These are phyloP conservation scores for Pteronotus mesoamericanus DNA, from an alignment of 2,797 vertebrate species.

Conservation along the genomic window DNA sequence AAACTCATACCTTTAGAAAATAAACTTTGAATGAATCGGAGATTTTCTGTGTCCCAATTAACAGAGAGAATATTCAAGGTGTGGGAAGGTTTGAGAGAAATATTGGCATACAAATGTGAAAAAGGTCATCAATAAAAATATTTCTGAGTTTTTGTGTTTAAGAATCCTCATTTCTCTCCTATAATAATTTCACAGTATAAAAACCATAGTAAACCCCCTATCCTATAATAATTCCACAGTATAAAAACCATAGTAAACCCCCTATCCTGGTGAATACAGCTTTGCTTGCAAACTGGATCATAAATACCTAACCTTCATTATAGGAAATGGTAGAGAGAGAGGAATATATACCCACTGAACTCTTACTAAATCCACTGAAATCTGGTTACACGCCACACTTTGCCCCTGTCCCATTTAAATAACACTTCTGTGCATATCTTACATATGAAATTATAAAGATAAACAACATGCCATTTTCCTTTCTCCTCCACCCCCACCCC, in stretches of 20 bases:
- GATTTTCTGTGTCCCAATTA: neutral
- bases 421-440: neutral
- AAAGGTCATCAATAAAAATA: neutral
- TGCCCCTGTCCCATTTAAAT: neutral
- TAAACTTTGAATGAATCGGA: conserved; percentile 12
- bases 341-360: no score
- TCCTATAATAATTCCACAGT: neutral
- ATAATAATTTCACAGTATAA: neutral
- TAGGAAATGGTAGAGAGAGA: neutral
- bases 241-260: neutral
- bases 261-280: neutral
- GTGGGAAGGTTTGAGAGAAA: neutral
- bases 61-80: neutral
- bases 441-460: neutral
- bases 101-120: neutral
- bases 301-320: neutral
- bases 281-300: neutral
- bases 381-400: neutral
- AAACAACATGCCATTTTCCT: neutral
- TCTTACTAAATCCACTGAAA: neutral
- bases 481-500: neutral
- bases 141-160: neutral
- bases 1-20: neutral
- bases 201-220: neutral
- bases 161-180: neutral